These are phyloP conservation scores for Polia nebulosa DNA, from an alignment of 2,888 invertebrate genomes.

Conservation along the genomic window DNA sequence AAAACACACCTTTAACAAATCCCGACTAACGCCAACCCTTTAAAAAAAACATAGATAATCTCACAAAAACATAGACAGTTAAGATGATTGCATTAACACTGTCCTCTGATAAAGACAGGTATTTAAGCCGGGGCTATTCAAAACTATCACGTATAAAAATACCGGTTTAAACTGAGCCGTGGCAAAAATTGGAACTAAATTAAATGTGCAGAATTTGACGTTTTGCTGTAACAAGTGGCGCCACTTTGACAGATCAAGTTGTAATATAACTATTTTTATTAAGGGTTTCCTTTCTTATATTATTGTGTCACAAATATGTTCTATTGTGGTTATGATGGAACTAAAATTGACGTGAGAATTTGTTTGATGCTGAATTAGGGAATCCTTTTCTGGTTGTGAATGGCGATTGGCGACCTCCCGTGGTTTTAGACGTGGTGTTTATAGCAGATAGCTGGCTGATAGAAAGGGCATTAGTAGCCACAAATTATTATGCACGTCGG, in stretches of 20 bases:
- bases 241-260: slow-evolving; percentile 10
- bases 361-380: slow-evolving; percentile 19
- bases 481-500: background rate
- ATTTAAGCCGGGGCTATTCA: slow-evolving; percentile 73
- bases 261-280: no score
- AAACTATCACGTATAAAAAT: slow-evolving; percentile 76
- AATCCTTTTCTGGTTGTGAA: slow-evolving; percentile 21
- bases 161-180: background rate
- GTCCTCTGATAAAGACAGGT: slow-evolving; percentile 62
- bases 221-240: slow-evolving; percentile 10
- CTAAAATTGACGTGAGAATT: slow-evolving; percentile 83
- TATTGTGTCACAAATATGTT: slow-evolving; percentile 48
- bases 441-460: background rate
- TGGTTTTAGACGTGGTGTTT: slow-evolving; percentile 32
- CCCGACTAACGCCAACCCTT: slow-evolving; percentile 26
- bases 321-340: slow-evolving; percentile 79
- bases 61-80: slow-evolving; percentile 66
- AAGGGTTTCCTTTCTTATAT: slow-evolving; percentile 49
- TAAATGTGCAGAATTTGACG: background rate
- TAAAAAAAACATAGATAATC: slow-evolving; percentile 53
- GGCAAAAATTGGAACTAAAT: background rate
- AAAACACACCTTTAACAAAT: slow-evolving; percentile 37
- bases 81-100: slow-evolving; percentile 62
- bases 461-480: background rate
- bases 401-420: slow-evolving; percentile 38